Conservation (phyloP, 2,888 invertebrate genomes). For the Aethes cnicana region DNA sequence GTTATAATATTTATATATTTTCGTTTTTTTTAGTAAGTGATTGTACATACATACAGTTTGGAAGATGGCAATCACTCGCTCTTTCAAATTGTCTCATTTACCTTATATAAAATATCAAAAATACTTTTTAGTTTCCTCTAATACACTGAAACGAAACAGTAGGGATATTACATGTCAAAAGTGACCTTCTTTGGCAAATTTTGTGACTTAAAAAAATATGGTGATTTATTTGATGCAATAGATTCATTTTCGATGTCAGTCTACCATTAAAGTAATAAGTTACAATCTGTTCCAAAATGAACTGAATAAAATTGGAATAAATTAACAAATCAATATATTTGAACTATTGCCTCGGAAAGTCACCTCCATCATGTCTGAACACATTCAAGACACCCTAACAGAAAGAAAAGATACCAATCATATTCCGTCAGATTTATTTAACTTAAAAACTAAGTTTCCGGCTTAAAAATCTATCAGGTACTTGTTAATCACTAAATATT, state of each 20-base stretch:
- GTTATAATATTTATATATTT: too few species aligned
- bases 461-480: constrained; percentile 25
- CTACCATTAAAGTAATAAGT: too few species aligned
- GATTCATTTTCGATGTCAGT: too few species aligned
- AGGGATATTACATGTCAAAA: constrained; percentile 72
- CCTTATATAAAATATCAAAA: too few species aligned
- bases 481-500: constrained; percentile 37
- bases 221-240: too few species aligned
- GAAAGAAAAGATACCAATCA: constrained; percentile 67
- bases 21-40: too few species aligned
- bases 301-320: too few species aligned
- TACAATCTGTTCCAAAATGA: too few species aligned
- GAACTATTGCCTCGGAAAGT: constrained; percentile 54
- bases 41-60: too few species aligned
- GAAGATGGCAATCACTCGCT: too few species aligned
- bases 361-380: constrained; percentile 78
- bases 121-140: not conserved
- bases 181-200: constrained; percentile 60
- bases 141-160: constrained; percentile 39
- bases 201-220: too few species aligned
- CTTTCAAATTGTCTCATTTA: too few species aligned
- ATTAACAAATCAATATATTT: not conserved
- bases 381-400: constrained; percentile 66
- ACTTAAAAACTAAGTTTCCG: constrained; percentile 33
- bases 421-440: constrained; percentile 60